These are phyloP conservation scores for Tonatia bakeri DNA, from an alignment of 2,113 vertebrate genomes.

Conservation along the genomic window DNA sequence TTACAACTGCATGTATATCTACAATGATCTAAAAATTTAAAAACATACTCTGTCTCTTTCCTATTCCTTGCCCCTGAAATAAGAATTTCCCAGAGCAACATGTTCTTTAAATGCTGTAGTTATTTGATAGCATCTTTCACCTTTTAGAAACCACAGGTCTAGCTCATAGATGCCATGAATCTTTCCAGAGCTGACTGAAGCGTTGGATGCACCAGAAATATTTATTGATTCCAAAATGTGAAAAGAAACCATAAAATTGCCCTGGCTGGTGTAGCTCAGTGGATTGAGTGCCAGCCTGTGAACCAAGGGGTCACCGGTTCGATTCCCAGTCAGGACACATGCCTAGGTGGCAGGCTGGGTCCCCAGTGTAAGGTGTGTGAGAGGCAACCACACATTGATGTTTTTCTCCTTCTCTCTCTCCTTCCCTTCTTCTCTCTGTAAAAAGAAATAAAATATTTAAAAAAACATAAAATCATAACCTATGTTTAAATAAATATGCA, in stretches of 20 bases:
- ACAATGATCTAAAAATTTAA: background rate
- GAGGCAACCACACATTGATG: too few relatives aligned
- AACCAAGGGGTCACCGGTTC: too few relatives aligned
- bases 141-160: background rate
- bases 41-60: background rate
- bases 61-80: background rate
- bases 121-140: background rate
- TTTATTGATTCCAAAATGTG: background rate
- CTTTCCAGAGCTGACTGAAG: background rate
- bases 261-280: too few relatives aligned
- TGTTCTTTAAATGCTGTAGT: background rate
- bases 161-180: background rate
- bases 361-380: too few relatives aligned
- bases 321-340: too few relatives aligned
- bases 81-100: background rate
- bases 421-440: too few relatives aligned
- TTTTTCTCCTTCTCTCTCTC: too few relatives aligned
- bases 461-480: background rate
- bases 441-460: too few relatives aligned
- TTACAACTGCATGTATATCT: background rate
- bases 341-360: too few relatives aligned
- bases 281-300: too few relatives aligned
- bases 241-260: background rate
- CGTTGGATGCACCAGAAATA: background rate
- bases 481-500: background rate